phyloP scores from a whole-genome alignment of 2,888 invertebrate genomes.

The Halictus quadricinctus region DNA sequence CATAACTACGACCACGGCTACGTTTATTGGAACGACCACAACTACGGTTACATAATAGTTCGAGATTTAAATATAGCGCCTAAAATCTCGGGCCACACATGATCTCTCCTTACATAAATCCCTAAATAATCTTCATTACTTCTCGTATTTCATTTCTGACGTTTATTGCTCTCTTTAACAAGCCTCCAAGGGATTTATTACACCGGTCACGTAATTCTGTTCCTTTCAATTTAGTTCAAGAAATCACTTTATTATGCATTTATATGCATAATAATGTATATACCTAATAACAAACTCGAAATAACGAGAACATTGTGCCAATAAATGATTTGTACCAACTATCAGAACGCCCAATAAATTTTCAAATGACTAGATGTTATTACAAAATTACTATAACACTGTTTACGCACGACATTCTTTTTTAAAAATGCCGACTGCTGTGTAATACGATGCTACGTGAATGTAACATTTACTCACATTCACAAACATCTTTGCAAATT shows the following conservation, averaged over 20 bases:
- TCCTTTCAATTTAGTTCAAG: neutral
- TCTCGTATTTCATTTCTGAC: slow-evolving; percentile 20
- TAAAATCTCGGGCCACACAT: slow-evolving; percentile 6
- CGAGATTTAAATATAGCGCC: slow-evolving; percentile 27
- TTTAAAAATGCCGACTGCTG: too few relatives aligned
- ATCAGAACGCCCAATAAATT: too few relatives aligned
- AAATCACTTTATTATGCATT: neutral
- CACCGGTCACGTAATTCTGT: neutral
- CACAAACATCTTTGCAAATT: too few relatives aligned
- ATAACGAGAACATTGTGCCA: neutral
- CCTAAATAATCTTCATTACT: slow-evolving; percentile 19
- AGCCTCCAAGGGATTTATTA: slow-evolving; percentile 8
- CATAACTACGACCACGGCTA: neutral
- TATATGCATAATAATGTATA: neutral
- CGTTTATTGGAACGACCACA: neutral
- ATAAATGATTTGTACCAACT: neutral
- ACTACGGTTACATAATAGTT: slow-evolving; percentile 18
- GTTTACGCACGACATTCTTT: too few relatives aligned
- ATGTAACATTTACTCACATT: too few relatives aligned
- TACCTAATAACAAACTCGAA: neutral
- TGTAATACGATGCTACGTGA: too few relatives aligned
- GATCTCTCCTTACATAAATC: slow-evolving; percentile 12
- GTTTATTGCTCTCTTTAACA: slow-evolving; percentile 26
- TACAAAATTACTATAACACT: too few relatives aligned
- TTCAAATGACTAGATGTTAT: too few relatives aligned